These are phyloP conservation scores for Eremobia ochroleuca DNA, from an alignment of 2,888 invertebrate species.

Conservation along the genomic window DNA sequence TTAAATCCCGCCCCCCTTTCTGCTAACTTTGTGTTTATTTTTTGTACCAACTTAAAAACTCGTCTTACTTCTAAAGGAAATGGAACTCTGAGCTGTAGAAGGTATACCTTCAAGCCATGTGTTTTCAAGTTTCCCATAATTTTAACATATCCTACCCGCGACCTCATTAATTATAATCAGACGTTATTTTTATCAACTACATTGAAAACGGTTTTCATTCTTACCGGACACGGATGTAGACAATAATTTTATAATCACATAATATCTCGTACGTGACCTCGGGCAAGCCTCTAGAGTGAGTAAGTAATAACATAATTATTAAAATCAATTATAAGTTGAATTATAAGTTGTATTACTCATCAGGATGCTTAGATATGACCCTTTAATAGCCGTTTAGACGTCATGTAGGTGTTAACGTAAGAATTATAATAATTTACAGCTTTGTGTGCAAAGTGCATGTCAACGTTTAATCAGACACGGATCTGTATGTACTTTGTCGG, in stretches of 20 bases:
- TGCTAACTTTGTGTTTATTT: too few species aligned
- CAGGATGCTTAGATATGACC: background rate
- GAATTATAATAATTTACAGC: slow-evolving; percentile 40
- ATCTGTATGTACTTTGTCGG: slow-evolving; percentile 28
- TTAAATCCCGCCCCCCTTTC: background rate
- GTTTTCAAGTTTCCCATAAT: background rate
- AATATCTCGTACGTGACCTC: slow-evolving; percentile 19
- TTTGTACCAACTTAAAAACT: background rate
- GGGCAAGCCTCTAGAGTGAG: background rate
- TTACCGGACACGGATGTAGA: slow-evolving; percentile 27
- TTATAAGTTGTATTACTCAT: slow-evolving; percentile 50
- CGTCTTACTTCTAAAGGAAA: background rate
- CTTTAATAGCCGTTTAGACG: slow-evolving; percentile 11
- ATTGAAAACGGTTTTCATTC: background rate
- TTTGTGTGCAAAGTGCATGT: slow-evolving; percentile 7
- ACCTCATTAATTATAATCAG: background rate
- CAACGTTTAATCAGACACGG: slow-evolving; percentile 12
- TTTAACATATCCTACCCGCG: background rate
- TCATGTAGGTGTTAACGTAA: slow-evolving; percentile 32
- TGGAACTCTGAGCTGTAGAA: background rate
- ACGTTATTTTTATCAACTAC: background rate
- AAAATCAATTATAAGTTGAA: slow-evolving; percentile 37
- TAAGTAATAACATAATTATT: slow-evolving; percentile 21
- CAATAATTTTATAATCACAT: slow-evolving; percentile 20
- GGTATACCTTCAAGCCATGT: background rate